These are phyloP conservation scores for Anniella stebbinsi DNA, from an alignment of 2,797 vertebrate genomes.

Conservation along the genomic window DNA sequence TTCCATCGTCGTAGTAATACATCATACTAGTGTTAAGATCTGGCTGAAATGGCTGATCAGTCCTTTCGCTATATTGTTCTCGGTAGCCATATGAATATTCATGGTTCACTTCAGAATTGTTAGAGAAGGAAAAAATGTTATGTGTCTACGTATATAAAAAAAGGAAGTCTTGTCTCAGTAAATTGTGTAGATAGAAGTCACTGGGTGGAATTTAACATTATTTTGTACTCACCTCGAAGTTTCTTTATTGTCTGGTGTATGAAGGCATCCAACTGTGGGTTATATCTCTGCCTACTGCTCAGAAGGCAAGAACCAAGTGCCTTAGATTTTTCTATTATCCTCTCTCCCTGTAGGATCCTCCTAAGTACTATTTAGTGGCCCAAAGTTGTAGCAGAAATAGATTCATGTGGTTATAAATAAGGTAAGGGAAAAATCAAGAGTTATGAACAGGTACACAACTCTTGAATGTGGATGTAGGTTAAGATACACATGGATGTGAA, in stretches of 20 bases:
- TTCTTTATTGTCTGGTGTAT: not conserved
- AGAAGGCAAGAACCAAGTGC: not conserved
- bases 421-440: not conserved
- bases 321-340: not conserved
- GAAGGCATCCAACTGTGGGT: not conserved
- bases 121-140: not conserved
- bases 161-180: too few relatives aligned
- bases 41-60: constrained; percentile 73
- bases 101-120: constrained; percentile 82
- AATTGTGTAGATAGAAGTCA: not conserved
- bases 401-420: not conserved
- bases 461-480: too few relatives aligned
- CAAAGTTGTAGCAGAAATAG: not conserved
- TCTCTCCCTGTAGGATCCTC: not conserved
- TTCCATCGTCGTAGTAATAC: constrained; percentile 93
- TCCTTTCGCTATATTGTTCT: constrained; percentile 82
- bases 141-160: not conserved
- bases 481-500: too few relatives aligned
- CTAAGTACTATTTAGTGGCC: not conserved
- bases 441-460: not conserved
- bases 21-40: constrained; percentile 87
- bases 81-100: constrained; percentile 85
- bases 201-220: not conserved
- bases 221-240: not conserved
- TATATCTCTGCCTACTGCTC: not conserved